Base-by-base conservation (phyloP, 2,888 invertebrate species). In the Pandemis cinnamomeana region DNA sequence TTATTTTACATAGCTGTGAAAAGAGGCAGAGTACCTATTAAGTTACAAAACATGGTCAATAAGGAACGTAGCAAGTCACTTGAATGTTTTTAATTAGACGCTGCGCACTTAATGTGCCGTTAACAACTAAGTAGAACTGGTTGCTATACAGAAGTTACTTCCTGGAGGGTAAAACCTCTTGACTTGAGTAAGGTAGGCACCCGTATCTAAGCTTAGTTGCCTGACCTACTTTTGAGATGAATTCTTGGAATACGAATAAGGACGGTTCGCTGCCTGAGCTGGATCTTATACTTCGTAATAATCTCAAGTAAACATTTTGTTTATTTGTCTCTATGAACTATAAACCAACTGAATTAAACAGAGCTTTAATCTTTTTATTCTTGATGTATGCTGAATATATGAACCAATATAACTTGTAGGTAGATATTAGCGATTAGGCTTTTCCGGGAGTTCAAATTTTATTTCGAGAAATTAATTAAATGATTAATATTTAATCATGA, bases 31-130 rank as follows among this genome's bases (percentile, higher is more conserved):
- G 10, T 42, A 42, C 27, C 60, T 60, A 10, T 48, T 48, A 27
- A 42, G 61, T 72, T 62, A 11, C 61, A 61, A 41, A 62, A 70
- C 42, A 27, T n/a, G 2, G 48, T 66, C 58, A 71, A 58, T 71
- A 46, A 60, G 48, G 67, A 60, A 58, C 48, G 64, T 46, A 44
- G 58, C 71, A 67, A 67, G 64, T 51, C 20, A 64, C 63, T 73
- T 58, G 51, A 68, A 64, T 61, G 67, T 64, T 64, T 69, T 72
- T 69, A 72, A 72, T 72, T 69, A 69, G 63, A 69, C 55, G 68
- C 46, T 78, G 77, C 77, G 78, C 77, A 76, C 78, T 79, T 78
- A 80, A 80, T 77, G 75, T 80, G 61, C 81, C 82, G 82, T 78
- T 83, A 82, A 78, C 77, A 77, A 75, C 75, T 75, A 64, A 70